These are phyloP conservation scores for Phaonia tiefii DNA, from an alignment of 2,888 invertebrate genomes.

Conservation along the genomic window DNA sequence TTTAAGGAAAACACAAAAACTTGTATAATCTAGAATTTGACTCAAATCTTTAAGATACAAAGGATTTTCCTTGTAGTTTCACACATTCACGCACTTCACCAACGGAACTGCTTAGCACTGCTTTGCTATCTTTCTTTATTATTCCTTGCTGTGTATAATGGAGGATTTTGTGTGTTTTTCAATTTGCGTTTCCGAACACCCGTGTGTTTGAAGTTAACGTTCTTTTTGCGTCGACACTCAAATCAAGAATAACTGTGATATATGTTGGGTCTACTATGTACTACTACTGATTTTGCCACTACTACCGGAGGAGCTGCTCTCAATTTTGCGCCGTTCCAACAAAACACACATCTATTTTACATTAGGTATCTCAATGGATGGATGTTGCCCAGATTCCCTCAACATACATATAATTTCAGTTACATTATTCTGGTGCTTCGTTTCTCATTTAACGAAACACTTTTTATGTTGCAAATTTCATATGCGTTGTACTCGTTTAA, in stretches of 20 bases:
- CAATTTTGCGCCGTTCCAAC: slow-evolving; percentile 52
- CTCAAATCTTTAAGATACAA: slow-evolving; percentile 11
- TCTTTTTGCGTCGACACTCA: slow-evolving; percentile 79
- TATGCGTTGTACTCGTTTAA: slow-evolving; percentile 6
- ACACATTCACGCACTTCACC: neutral
- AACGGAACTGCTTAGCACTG: slow-evolving; percentile 3
- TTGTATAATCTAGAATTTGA: too few relatives aligned
- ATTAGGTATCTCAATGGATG: slow-evolving; percentile 16
- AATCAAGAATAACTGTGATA: slow-evolving; percentile 76
- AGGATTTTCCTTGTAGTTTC: slow-evolving; percentile 9
- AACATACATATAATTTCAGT: slow-evolving; percentile 61
- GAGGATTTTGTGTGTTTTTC: slow-evolving; percentile 1
- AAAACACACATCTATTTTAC: slow-evolving; percentile 7
- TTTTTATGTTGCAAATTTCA: slow-evolving; percentile 52
- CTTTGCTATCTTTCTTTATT: slow-evolving; percentile 26
- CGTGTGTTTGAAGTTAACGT: slow-evolving; percentile 62
- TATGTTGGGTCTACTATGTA: slow-evolving; percentile 11
- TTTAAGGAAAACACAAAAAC: neutral
- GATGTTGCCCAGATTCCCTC: slow-evolving; percentile 66
- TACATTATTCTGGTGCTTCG: slow-evolving; percentile 34
- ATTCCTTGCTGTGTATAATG: slow-evolving; percentile 29
- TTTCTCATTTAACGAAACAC: neutral
- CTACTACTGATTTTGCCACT: neutral
- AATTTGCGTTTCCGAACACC: slow-evolving; percentile 45
- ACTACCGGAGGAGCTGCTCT: slow-evolving; percentile 33